Base-by-base conservation (phyloP, 2,797 vertebrate species). In the Monodelphis domestica region DNA sequence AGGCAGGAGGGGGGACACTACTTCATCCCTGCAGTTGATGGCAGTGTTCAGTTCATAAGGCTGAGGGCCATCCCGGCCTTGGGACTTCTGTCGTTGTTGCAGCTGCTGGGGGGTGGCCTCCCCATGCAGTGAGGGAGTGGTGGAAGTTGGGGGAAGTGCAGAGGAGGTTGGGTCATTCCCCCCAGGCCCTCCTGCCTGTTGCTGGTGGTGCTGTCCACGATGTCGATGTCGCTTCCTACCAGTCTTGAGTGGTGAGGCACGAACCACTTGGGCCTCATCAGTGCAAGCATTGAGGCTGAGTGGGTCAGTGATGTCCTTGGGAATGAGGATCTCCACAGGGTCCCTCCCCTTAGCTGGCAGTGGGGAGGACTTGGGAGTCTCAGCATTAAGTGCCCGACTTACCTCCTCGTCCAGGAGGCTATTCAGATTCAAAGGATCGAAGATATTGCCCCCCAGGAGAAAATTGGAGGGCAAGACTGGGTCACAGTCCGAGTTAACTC, bases 361-460 rank as follows among this genome's bases (percentile, higher is more conserved):
- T 0, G 99, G 99, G 0, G 99, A 99, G 1, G 98, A 99, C 94
- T 99, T 98, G 2, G 99, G 99, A 0, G 99, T 99, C 97, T 99
- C 99, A 0, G 99, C 99, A 10, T 99, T 99, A 84, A 99, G 98
- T 0, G 99, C 99, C 87, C 95, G 98, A 98, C 98, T 99, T 54
- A 99, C 98, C 0, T 99, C 99, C 91, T 99, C 99, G 26, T 99
- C 99, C 98, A 99, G 54, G 2, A 99, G 98, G 0, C 99, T 99
- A 98, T 99, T 99, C 63, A 99, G 99, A 97, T 99, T 99, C 29
- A 99, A 97, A 0, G 99, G 99, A 97, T 99, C 99, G 10, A 99
- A 99, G 93, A 99, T 99, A 97, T 99, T 99, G 21, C 99, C 99
- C 0, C 99, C 99, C 95, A 99, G 89, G 84, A 99, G 98, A 96